Percentiles rank a stretch among this genome's conserved stretches.
phyloP scores from a whole-genome alignment of 2,888 invertebrate species.

The Drosophila picticornis region DNA sequence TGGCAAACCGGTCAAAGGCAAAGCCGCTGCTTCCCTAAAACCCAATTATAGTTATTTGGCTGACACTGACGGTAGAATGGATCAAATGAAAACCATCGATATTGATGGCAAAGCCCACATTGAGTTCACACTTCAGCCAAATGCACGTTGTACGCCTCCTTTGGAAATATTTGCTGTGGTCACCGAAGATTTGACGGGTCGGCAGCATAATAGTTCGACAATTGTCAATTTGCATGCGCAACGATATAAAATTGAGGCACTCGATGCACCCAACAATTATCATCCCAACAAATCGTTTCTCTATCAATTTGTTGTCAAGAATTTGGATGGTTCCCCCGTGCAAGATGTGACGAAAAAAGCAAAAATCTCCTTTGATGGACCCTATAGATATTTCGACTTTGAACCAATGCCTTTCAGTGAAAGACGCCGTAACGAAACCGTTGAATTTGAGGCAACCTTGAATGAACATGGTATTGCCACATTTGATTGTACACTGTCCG shows the following conservation, averaged over 20 bases:
- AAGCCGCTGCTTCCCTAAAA: constrained; percentile 89
- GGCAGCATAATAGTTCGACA: constrained; percentile 91
- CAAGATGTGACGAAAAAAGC: constrained; percentile 87
- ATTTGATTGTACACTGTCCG: constrained; percentile 88
- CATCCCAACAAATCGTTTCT: constrained; percentile 94
- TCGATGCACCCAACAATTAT: constrained; percentile 93
- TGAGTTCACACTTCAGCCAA: constrained; percentile 90
- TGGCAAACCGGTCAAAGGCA: constrained; percentile 94
- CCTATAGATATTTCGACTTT: constrained; percentile 29
- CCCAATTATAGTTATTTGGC: constrained; percentile 50
- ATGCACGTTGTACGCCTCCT: constrained; percentile 86
- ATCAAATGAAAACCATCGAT: constrained; percentile 89
- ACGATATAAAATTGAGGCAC: constrained; percentile 90
- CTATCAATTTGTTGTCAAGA: constrained; percentile 90
- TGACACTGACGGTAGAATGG: not conserved
- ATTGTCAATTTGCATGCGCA: constrained; percentile 91
- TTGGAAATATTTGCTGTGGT: constrained; percentile 92
- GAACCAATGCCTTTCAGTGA: not conserved
- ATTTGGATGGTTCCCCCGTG: constrained; percentile 90
- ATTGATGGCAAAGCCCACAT: constrained; percentile 89
- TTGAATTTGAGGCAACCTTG: constrained; percentile 81
- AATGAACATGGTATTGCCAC: constrained; percentile 88
- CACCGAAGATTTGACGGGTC: constrained; percentile 93
- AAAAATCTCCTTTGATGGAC: constrained; percentile 71
- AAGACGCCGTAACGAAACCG: constrained; percentile 78